phyloP scores from a whole-genome alignment of 1,140 invertebrate species.

The Sycophila sp. region DNA sequence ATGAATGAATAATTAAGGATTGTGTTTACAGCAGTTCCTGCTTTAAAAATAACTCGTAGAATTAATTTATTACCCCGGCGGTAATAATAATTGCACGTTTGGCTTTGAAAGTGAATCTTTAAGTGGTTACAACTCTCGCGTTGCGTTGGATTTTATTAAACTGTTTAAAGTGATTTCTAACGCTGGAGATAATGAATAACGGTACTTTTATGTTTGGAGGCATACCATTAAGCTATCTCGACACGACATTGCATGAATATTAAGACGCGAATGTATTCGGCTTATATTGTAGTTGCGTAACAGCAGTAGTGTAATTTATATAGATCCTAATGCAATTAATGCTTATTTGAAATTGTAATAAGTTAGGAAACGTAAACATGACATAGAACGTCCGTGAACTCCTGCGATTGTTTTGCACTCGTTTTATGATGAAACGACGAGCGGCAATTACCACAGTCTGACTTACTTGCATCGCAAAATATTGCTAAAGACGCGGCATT shows the following conservation, averaged over 20 bases:
- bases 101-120: slow-evolving; percentile 9
- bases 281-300: slow-evolving; percentile 15
- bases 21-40: background rate
- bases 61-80: slow-evolving; percentile 2
- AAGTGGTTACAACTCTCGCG: background rate
- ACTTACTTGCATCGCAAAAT: background rate
- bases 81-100: slow-evolving; percentile 9
- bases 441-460: background rate
- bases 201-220: slow-evolving; percentile 8
- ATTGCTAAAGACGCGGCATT: background rate
- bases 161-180: background rate
- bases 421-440: background rate
- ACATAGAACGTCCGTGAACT: slow-evolving; percentile 32
- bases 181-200: background rate
- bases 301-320: slow-evolving; percentile 14
- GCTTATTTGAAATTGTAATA: slow-evolving; percentile 20
- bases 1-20: background rate
- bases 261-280: background rate
- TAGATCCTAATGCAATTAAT: slow-evolving; percentile 26
- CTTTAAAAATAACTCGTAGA: background rate
- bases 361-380: slow-evolving; percentile 27
- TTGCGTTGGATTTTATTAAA: background rate
- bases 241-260: slow-evolving; percentile 12
- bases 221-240: background rate
- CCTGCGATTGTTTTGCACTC: slow-evolving; percentile 1